A percentile compares a stretch with the other conserved stretches of the same genome.
Evolutionary conservation across 2,888 invertebrate species (phyloP).

Genomic region (Drosophila sordidula): DNA sequence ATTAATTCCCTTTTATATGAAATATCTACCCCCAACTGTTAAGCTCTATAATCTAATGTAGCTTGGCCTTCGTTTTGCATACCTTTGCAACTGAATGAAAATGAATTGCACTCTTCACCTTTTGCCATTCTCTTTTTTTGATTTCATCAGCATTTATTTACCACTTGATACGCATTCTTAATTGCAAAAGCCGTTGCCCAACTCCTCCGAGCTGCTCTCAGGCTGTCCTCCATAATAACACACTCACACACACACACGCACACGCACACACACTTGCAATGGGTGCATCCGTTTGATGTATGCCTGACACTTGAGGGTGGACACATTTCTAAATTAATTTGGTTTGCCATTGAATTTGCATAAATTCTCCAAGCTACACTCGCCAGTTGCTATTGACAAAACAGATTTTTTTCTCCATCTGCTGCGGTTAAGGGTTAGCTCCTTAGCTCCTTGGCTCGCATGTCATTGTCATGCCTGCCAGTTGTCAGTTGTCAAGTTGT

Average conservation of each 20-base stretch:
- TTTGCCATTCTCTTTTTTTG: slow-evolving; percentile 7
- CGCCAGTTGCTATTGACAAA: slow-evolving; percentile 55
- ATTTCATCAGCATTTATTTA: slow-evolving; percentile 43
- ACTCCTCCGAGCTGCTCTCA: neutral
- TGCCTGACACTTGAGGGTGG: slow-evolving; percentile 70
- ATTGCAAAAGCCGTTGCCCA: slow-evolving; percentile 43
- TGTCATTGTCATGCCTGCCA: slow-evolving; percentile 62
- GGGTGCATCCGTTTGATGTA: slow-evolving; percentile 52
- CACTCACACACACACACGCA: neutral
- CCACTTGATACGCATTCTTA: slow-evolving; percentile 60
- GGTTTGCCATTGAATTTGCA: slow-evolving; percentile 65
- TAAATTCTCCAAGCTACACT: slow-evolving; percentile 52
- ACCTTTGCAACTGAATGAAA: slow-evolving; percentile 6
- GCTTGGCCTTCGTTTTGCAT: neutral
- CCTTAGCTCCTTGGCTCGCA: slow-evolving; percentile 45
- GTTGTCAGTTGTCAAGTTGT: slow-evolving; percentile 63
- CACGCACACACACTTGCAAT: neutral
- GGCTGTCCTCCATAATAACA: neutral
- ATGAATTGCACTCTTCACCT: slow-evolving; percentile 13
- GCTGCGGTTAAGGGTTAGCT: slow-evolving; percentile 54
- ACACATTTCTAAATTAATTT: slow-evolving; percentile 75
- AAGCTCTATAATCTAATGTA: neutral
- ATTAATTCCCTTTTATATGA: too few relatives aligned
- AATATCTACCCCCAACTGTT: neutral
- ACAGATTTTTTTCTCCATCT: slow-evolving; percentile 39